Conservation (phyloP, 2,113 vertebrate species). For the Plestiodon gilberti region DNA sequence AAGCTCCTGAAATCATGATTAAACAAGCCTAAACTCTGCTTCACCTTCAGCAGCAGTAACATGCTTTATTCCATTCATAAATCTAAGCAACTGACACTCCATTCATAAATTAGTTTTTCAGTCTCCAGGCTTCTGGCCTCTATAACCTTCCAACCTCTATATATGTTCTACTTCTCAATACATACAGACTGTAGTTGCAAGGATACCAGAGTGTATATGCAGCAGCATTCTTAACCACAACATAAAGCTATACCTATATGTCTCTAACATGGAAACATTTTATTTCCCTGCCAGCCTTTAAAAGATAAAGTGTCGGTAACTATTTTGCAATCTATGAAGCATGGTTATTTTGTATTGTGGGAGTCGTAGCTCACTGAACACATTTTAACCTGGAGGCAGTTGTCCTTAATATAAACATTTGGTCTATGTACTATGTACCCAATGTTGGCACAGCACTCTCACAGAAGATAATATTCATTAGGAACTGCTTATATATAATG, state of each 20-base stretch:
- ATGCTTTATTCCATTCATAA: neutral
- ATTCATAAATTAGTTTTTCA: neutral
- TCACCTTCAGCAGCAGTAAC: neutral
- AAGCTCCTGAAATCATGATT: neutral
- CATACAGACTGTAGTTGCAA: conserved; percentile 37
- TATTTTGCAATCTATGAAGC: conserved; percentile 58
- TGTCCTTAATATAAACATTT: conserved; percentile 70
- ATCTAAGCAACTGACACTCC: neutral
- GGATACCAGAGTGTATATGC: conserved; percentile 35
- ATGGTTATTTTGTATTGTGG: conserved; percentile 63
- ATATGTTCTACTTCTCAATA: conserved; percentile 30
- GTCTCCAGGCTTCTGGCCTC: conserved; percentile 1
- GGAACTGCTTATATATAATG: conserved; percentile 55
- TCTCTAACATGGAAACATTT: conserved; percentile 50
- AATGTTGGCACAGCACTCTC: conserved; percentile 54
- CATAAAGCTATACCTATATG: conserved; percentile 23
- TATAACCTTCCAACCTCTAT: conserved; percentile 6
- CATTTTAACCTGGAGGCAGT: conserved; percentile 72
- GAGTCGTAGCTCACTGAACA: conserved; percentile 65
- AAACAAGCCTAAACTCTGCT: neutral
- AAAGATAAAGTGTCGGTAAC: conserved; percentile 61
- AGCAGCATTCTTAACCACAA: conserved; percentile 42
- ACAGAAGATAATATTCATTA: conserved; percentile 70
- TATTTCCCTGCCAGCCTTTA: conserved; percentile 56
- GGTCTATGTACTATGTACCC: conserved; percentile 43